Base-by-base conservation (phyloP, 2,888 invertebrate genomes). In the Synanthedon andrenaeformis region DNA sequence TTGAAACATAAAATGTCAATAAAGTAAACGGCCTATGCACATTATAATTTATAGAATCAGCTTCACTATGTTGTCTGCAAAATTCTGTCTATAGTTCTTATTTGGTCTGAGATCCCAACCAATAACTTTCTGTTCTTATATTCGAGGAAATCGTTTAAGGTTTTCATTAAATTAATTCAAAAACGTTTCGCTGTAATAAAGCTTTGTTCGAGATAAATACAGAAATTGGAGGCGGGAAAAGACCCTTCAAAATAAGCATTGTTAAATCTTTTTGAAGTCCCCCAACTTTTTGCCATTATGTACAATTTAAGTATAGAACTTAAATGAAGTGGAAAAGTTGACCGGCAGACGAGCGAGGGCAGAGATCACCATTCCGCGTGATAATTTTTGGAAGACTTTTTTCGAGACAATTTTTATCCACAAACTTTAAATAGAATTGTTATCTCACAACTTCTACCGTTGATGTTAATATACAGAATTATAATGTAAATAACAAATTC, bases 241-340 rank as follows among this genome's bases (percentile, higher is more conserved):
- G 74, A 70, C 78, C 80, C 76, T 76, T 79, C 78, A 75, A 80
- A 84, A 83, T 80, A 81, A 82, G 81, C 81, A 82, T 84, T 85
- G 85, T 85, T 84, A 85, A 84, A 84, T 84, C 84, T 85, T 85
- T 77, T 77, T 76, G 73, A 79, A 81, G 76, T 78, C 69, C 61
- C 74, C 52, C 65, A 84, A 86, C 81, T 84, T 85, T 81, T 70
- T 69, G 74, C 78, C 81, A 81, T 86, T 82, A 80, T 74, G 79
- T 79, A 79, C 79, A 77, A 79, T 82, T 82, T 84, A 82, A 85
- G 82, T 75, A 79, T 73, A 76, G 76, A 85, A 86, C 82, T 85
- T 84, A 84, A 86, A 85, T 85, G 83, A 86, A 86, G 84, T 82
- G 78, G 81, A 80, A 82, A 85, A 85, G 82, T 85, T 84, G 79